A percentile compares a stretch with the other conserved stretches of the same genome.
Conservation (phyloP, 2,888 invertebrate species). For the Physocephala rufipes region DNA sequence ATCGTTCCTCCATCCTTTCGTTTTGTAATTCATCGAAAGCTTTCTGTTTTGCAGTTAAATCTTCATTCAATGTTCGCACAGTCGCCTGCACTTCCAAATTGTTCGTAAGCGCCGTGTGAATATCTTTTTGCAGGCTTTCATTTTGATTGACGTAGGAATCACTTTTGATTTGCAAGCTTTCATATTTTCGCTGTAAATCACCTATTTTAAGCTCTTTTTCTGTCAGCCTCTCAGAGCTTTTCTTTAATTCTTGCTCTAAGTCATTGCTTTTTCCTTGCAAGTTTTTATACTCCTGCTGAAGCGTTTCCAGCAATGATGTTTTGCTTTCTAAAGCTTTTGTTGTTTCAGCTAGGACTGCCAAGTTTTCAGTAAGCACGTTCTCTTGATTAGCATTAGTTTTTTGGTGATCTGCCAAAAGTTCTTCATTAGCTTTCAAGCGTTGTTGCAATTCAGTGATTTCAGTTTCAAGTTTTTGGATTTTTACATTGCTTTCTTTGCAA, state of each 20-base stretch:
- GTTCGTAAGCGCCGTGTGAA: conserved; percentile 53
- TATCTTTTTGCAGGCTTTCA: conserved; percentile 63
- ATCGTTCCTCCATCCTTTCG: conserved; percentile 45
- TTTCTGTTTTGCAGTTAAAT: conserved; percentile 50
- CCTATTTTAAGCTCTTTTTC: conserved; percentile 57
- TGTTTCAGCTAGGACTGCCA: conserved; percentile 41
- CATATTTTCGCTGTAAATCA: conserved; percentile 51
- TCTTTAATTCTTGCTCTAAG: conserved; percentile 48
- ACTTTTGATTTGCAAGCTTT: conserved; percentile 47
- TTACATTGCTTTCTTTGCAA: conserved; percentile 42
- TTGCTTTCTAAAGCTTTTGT: conserved; percentile 43
- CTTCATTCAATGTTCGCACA: conserved; percentile 57
- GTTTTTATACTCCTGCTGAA: conserved; percentile 44
- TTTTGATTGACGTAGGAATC: conserved; percentile 47
- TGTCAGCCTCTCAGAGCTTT: conserved; percentile 42
- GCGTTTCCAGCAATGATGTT: conserved; percentile 46
- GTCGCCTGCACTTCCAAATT: conserved; percentile 46
- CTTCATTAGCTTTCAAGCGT: conserved; percentile 39
- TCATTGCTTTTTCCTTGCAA: conserved; percentile 37
- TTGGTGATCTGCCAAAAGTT: conserved; percentile 40
- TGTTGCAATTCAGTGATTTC: conserved; percentile 42
- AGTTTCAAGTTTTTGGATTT: conserved; percentile 42
- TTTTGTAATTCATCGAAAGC: conserved; percentile 45
- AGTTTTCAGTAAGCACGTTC: conserved; percentile 39
- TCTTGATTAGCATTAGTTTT: conserved; percentile 41